Conservation (phyloP, 2,888 invertebrate species). For the Coleophora deauratella region DNA sequence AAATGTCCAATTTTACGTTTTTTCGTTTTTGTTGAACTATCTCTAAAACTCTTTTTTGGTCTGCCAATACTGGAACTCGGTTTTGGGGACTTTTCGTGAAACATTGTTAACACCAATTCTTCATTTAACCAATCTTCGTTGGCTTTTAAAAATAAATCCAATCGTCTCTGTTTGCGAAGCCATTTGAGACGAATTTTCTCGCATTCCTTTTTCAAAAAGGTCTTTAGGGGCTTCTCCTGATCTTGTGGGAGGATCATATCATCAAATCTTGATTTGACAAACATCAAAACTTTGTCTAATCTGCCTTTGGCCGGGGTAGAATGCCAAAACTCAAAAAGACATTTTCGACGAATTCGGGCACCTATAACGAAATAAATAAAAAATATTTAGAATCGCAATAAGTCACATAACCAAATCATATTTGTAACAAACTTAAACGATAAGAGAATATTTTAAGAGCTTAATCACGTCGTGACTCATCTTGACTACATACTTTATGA, state of each 20-base stretch:
- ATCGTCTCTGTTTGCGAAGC: too few species aligned
- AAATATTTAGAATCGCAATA: conserved; percentile 1
- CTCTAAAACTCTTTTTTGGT: too few species aligned
- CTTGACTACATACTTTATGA: conserved; percentile 1
- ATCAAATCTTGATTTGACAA: conserved; percentile 7
- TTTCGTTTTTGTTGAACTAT: too few species aligned
- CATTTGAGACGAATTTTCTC: too few species aligned
- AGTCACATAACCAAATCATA: background rate
- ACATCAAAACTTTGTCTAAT: conserved; percentile 10
- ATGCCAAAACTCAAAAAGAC: conserved; percentile 8
- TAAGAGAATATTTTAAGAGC: conserved; percentile 1
- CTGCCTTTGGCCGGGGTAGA: conserved; percentile 6
- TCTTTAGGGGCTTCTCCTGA: too few species aligned
- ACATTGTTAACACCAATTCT: too few species aligned
- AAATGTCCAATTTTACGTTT: too few species aligned
- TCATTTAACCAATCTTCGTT: too few species aligned
- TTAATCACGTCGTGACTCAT: background rate
- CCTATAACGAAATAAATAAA: conserved; percentile 5
- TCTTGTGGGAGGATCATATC: conserved; percentile 1
- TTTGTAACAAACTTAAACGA: conserved; percentile 1
- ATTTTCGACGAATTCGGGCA: conserved; percentile 7
- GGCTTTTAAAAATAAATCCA: too few species aligned
- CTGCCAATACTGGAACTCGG: too few species aligned
- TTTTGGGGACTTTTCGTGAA: too few species aligned
- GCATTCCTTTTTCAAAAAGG: too few species aligned